Base-by-base conservation (phyloP, 2,113 vertebrate species). In the Indicator indicator region DNA sequence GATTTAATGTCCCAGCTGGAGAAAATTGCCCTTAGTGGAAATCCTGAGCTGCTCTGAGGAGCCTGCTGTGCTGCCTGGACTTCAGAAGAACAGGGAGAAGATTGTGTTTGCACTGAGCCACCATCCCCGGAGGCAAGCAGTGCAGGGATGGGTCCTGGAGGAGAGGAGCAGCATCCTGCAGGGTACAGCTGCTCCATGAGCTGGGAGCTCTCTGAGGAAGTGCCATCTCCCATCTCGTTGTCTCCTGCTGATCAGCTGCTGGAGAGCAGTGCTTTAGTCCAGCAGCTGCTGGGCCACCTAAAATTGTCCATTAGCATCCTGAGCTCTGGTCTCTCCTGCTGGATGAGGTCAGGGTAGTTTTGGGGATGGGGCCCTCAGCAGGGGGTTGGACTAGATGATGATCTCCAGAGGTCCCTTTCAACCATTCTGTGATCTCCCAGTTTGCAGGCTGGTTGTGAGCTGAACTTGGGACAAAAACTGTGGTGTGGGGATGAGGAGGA, bases 1-100 rank as follows among this genome's bases (percentile, higher is more conserved):
- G 76, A 60, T 93, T 81, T 67, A 55, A 71, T 67, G 28, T 55
- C 65, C 76, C 76, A 93, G 76, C 64, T 72, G 91, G 82, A 93
- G 76, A 82, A 86, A 72, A 86, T 26, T 62, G 48, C 30, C 67
- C 55, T 73, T 36, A 48, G 18, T 82, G 87, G 82, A 58, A 62
- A 56, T 12, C 16, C 26, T 27, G 30, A 54, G 38, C 50, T 55
- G 70, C 36, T 24, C 3, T 24, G 64, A 27, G 2, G 64, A 48
- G 38, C 11, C 36, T 16, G n/a, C 33, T 32, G n/a, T 3, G 60
- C 54, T 72, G 44, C 64, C 44, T 14, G 33, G 44, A 9, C 10
- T 19, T 4, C 4, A 72, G 46, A 7, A 65, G 33, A 18, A 21
- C 2, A 42, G 20, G 56, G 69, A 84, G 69, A 59, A 40, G 69